phyloP scores from a whole-genome alignment of 2,113 vertebrate species.

The Cichladusa arquata region DNA sequence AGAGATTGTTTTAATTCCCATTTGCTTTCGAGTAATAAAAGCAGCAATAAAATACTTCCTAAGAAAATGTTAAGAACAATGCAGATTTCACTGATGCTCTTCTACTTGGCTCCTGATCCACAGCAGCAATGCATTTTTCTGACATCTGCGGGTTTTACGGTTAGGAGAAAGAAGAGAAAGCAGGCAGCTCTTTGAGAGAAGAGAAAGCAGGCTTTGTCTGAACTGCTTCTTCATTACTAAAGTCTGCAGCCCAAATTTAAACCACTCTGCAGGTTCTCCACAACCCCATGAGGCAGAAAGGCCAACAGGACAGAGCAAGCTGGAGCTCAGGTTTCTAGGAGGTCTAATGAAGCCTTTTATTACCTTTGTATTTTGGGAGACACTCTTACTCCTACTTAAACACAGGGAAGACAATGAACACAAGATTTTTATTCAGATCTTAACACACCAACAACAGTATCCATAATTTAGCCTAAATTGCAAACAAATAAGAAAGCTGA shows the following conservation, averaged over 20 bases:
- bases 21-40: constrained; percentile 22
- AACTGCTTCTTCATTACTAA: not conserved
- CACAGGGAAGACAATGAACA: not conserved
- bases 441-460: not conserved
- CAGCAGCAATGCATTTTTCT: not conserved
- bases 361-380: not conserved
- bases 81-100: not conserved
- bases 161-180: not conserved
- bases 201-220: not conserved
- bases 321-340: not conserved
- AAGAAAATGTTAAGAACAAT: not conserved
- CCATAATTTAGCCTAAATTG: not conserved
- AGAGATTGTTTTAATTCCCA: constrained; percentile 15
- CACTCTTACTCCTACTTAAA: not conserved
- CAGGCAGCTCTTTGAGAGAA: not conserved
- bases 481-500: not conserved
- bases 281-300: not conserved
- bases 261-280: not conserved
- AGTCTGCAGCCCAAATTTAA: not conserved
- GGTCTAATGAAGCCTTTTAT: not conserved
- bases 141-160: not conserved
- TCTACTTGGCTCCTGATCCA: not conserved
- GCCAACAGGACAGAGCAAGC: not conserved
- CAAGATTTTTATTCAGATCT: not conserved
- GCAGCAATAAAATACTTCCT: constrained; percentile 29